Percentiles rank a stretch among this genome's conserved stretches.
Evolutionary conservation across 2,888 invertebrate genomes (phyloP).

Genomic region (Morinoia aosen): DNA sequence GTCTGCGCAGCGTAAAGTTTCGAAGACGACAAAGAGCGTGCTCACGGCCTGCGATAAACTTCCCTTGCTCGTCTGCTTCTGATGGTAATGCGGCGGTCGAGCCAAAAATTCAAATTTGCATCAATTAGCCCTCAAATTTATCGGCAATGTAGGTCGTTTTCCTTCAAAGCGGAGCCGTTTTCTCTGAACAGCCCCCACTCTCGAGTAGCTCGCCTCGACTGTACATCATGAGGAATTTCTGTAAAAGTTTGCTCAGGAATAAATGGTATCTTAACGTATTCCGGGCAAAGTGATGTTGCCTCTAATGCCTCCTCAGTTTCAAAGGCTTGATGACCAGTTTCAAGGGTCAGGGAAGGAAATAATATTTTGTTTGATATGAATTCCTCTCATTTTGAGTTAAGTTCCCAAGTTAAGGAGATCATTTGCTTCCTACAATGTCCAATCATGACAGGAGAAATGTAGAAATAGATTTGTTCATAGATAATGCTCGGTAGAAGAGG

Average conservation of each 20-base stretch:
- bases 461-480: no score
- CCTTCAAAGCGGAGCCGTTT: conserved; percentile 12
- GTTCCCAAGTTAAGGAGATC: neutral
- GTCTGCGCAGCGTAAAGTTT: neutral
- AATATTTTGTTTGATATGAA: neutral
- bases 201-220: neutral
- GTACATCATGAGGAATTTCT: neutral
- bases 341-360: neutral
- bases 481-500: no score
- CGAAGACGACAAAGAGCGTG: conserved; percentile 12
- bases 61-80: neutral
- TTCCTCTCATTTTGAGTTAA: neutral
- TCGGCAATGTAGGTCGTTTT: conserved; percentile 17
- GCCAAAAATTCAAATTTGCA: conserved; percentile 2
- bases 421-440: no score
- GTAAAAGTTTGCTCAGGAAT: neutral
- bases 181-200: neutral
- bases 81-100: neutral
- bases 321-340: neutral
- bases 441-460: no score
- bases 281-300: neutral
- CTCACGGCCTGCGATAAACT: neutral
- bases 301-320: neutral
- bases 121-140: conserved; percentile 10
- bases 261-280: neutral